phyloP scores from a whole-genome alignment of 92 coral and sea anemone genomes.

The Porites cylindrica region DNA sequence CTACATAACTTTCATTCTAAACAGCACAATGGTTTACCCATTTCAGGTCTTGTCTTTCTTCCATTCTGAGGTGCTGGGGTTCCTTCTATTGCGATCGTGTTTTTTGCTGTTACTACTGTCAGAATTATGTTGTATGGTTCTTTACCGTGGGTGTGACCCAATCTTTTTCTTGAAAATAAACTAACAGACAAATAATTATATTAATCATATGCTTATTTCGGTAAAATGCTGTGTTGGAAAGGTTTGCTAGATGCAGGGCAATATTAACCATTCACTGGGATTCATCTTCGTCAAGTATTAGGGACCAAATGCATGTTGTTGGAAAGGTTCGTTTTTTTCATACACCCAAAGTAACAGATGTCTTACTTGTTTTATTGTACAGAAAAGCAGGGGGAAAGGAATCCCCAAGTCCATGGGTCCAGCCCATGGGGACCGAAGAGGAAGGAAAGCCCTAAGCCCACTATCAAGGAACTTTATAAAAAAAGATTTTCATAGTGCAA shows the following conservation, averaged over 20 bases:
- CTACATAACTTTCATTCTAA: too few species aligned
- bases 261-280: neutral
- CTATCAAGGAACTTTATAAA: conserved; percentile 41
- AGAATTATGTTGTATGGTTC: too few species aligned
- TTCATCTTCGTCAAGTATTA: neutral
- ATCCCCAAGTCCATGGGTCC: conserved; percentile 55
- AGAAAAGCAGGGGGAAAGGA: conserved; percentile 65
- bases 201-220: too few species aligned
- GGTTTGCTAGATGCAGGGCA: too few species aligned
- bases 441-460: conserved; percentile 63
- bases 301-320: too few species aligned
- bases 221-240: too few species aligned
- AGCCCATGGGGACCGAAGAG: conserved; percentile 40
- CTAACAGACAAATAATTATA: too few species aligned
- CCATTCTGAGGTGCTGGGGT: neutral
- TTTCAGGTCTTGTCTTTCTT: neutral
- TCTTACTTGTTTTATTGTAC: conserved; percentile 50
- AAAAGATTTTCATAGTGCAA: conserved; percentile 47
- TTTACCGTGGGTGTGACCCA: too few species aligned
- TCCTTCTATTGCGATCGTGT: neutral
- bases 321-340: neutral
- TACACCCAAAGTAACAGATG: conserved; percentile 12
- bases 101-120: too few species aligned
- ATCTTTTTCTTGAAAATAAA: too few species aligned
- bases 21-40: neutral